A percentile compares a stretch with the other conserved stretches of the same genome.
Evolutionary conservation across 2,113 vertebrate species (phyloP).

Genomic region (Delphinapterus leucas): DNA sequence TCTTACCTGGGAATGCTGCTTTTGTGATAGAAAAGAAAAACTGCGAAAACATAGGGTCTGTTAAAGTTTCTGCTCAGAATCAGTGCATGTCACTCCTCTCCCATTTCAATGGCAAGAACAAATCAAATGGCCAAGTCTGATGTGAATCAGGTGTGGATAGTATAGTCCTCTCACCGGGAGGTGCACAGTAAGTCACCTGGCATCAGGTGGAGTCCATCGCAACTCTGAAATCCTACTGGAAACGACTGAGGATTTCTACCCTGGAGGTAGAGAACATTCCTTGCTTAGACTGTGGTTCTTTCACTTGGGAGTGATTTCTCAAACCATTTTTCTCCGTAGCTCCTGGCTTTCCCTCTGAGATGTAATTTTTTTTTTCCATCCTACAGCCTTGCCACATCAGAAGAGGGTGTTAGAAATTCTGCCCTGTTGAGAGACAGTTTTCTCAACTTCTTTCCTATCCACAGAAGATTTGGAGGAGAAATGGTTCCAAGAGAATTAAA

Average conservation of each 20-base stretch:
- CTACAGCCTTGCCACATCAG: not conserved
- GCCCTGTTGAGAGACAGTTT: not conserved
- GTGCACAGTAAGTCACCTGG: not conserved
- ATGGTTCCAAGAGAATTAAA: not conserved
- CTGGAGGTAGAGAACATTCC: not conserved
- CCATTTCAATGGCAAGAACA: not conserved
- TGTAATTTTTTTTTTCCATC: not conserved
- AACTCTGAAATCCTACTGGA: not conserved
- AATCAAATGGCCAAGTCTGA: not conserved
- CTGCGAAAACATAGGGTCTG: not conserved
- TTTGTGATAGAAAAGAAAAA: not conserved
- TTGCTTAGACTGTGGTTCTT: not conserved
- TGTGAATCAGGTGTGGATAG: not conserved
- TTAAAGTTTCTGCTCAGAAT: not conserved
- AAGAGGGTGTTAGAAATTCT: not conserved
- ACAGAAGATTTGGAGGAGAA: not conserved
- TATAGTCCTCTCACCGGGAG: not conserved
- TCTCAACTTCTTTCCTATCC: not conserved
- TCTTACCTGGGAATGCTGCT: not conserved
- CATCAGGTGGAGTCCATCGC: not conserved
- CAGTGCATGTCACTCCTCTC: not conserved
- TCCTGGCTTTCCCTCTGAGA: not conserved
- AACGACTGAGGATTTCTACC: not conserved
- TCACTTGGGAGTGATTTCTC: not conserved
- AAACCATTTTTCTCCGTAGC: not conserved